These are phyloP conservation scores for Cassiopea xamachana DNA, from an alignment of 30 jellyfish, hydroid and myxozoan genomes.

Conservation along the genomic window DNA sequence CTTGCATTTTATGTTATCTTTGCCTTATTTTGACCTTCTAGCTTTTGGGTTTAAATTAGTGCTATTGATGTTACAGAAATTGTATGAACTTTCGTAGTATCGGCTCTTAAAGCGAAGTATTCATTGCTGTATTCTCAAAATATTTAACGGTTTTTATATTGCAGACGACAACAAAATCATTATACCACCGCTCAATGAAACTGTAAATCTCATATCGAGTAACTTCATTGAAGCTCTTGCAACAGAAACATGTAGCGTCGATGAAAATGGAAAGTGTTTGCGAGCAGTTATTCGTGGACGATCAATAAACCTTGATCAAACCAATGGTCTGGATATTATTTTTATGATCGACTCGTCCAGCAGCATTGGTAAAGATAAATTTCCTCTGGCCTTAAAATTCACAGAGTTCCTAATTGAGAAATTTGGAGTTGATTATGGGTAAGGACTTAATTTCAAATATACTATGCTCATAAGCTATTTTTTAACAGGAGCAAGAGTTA, in stretches of 20 bases:
- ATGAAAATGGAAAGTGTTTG: slow-evolving; percentile 63
- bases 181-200: slow-evolving; percentile 78
- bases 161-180: slow-evolving; percentile 46
- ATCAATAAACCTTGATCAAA: slow-evolving; percentile 28
- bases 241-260: slow-evolving; percentile 48
- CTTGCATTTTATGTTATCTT: no score
- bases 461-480: not conserved
- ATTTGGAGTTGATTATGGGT: slow-evolving; percentile 86
- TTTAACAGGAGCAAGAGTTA: not conserved
- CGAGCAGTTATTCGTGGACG: slow-evolving; percentile 46
- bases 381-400: slow-evolving; percentile 41
- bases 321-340: slow-evolving; percentile 73
- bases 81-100: no score
- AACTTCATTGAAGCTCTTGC: slow-evolving; percentile 48
- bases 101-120: no score
- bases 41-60: no score
- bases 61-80: no score
- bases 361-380: slow-evolving; percentile 69
- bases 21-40: no score
- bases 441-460: not conserved
- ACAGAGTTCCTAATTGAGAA: slow-evolving; percentile 26
- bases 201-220: slow-evolving; percentile 20
- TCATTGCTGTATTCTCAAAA: no score
- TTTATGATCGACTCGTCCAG: slow-evolving; percentile 76
- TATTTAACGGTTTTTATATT: not conserved